phyloP scores from a whole-genome alignment of 2,113 vertebrate species.

The Tinamus guttatus region DNA sequence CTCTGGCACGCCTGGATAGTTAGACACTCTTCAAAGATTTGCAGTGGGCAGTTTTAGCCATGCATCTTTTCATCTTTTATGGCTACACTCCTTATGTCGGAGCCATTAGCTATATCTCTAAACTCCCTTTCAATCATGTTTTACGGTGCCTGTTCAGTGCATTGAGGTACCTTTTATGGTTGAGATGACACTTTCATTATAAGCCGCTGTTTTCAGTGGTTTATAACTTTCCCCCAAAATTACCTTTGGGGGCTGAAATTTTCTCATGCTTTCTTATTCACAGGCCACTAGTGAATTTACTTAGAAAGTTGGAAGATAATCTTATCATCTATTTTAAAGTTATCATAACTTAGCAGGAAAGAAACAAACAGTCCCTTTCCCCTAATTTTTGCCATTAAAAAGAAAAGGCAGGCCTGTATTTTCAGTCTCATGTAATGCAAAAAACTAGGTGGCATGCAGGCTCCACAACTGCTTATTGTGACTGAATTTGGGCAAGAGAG shows the following conservation, averaged over 20 bases:
- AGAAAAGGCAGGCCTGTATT: neutral
- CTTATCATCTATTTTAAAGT: neutral
- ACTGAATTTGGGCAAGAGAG: neutral
- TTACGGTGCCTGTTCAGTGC: conserved; percentile 50
- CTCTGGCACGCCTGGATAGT: conserved; percentile 49
- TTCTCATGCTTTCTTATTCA: conserved; percentile 59
- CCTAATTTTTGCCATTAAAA: neutral
- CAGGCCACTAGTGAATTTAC: conserved; percentile 22
- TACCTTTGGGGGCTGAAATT: conserved; percentile 62
- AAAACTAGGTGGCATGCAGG: neutral
- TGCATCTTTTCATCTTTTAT: conserved; percentile 68
- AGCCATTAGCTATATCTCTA: conserved; percentile 65
- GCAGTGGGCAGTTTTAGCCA: conserved; percentile 65
- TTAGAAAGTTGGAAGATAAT: conserved; percentile 48
- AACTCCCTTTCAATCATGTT: conserved; percentile 70
- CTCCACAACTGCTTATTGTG: neutral
- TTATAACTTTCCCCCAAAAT: conserved; percentile 62
- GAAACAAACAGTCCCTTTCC: fast-evolving
- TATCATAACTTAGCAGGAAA: neutral
- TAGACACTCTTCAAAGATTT: conserved; percentile 55
- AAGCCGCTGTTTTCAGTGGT: conserved; percentile 65
- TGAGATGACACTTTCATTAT: conserved; percentile 72
- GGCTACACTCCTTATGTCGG: conserved; percentile 38
- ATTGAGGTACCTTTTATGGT: conserved; percentile 67
- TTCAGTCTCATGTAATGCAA: neutral